phyloP scores from a whole-genome alignment of 2,113 vertebrate species.

The Neolamprologus brichardi region DNA sequence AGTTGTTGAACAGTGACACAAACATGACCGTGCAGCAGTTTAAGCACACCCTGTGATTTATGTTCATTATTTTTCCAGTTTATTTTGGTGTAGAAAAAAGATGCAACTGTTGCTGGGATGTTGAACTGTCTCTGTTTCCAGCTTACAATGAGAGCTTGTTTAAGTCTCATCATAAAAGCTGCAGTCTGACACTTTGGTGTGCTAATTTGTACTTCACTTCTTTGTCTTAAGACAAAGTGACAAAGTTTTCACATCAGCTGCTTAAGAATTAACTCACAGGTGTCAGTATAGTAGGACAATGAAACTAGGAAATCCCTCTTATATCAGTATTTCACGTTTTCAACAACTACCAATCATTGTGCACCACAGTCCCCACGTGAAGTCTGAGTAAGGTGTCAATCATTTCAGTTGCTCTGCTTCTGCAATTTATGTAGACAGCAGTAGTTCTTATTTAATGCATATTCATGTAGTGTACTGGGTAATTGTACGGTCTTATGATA shows the following conservation, averaged over 20 bases:
- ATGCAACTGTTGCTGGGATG: background rate
- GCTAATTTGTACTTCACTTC: background rate
- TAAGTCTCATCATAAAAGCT: background rate
- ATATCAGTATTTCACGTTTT: background rate
- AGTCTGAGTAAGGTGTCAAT: background rate
- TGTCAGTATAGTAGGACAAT: background rate
- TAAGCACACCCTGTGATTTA: background rate
- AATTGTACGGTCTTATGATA: background rate
- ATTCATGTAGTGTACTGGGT: background rate
- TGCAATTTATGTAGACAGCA: background rate
- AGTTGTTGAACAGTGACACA: background rate
- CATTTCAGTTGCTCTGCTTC: background rate
- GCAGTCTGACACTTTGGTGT: background rate
- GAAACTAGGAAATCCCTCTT: background rate
- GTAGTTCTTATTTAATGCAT: background rate
- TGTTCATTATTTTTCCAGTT: background rate
- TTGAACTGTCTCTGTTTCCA: background rate
- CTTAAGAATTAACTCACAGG: background rate
- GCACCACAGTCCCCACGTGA: background rate
- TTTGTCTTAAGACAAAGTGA: background rate
- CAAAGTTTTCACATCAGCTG: background rate
- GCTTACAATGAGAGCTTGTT: background rate
- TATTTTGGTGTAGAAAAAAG: background rate
- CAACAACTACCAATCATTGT: background rate
- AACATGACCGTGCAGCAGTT: background rate